Evolutionary conservation across 2,888 invertebrate genomes (phyloP).

Genomic region (Himalopsyche kuldschensis): DNA sequence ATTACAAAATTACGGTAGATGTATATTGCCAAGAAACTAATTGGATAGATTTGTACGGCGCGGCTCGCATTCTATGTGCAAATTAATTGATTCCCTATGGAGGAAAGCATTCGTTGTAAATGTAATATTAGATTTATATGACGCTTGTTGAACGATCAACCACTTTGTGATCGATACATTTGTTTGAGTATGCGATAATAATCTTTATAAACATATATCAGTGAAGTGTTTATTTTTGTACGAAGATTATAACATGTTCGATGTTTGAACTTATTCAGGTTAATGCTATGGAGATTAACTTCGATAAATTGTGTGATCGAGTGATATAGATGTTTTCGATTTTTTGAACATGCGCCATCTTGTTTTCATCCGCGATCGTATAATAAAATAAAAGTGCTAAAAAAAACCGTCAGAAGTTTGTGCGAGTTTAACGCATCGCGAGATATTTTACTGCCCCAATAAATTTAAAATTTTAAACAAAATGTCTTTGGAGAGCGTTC

Average conservation of each 20-base stretch:
- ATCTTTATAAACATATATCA: too few species aligned
- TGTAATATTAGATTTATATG: too few species aligned
- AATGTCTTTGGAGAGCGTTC: slow-evolving; percentile 33
- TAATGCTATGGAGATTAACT: too few species aligned
- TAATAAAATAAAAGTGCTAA: not conserved
- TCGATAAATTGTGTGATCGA: not conserved
- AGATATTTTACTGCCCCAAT: not conserved
- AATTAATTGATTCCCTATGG: too few species aligned
- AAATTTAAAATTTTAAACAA: not conserved
- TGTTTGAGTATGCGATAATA: too few species aligned
- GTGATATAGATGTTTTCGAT: not conserved
- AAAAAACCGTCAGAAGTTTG: not conserved
- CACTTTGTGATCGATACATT: too few species aligned
- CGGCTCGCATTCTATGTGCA: too few species aligned
- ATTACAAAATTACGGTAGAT: too few species aligned
- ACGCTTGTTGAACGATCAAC: too few species aligned
- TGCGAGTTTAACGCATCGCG: not conserved
- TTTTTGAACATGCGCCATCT: not conserved
- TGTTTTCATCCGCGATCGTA: not conserved
- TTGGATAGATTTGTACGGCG: too few species aligned
- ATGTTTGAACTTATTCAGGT: not conserved
- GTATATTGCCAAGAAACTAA: too few species aligned
- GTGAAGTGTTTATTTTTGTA: not conserved
- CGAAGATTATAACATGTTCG: not conserved
- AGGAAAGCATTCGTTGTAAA: too few species aligned